A percentile compares a stretch with the other conserved stretches of the same genome.
These are phyloP conservation scores for Danionella cerebrum DNA, from an alignment of 2,113 vertebrate species.

Conservation along the genomic window DNA sequence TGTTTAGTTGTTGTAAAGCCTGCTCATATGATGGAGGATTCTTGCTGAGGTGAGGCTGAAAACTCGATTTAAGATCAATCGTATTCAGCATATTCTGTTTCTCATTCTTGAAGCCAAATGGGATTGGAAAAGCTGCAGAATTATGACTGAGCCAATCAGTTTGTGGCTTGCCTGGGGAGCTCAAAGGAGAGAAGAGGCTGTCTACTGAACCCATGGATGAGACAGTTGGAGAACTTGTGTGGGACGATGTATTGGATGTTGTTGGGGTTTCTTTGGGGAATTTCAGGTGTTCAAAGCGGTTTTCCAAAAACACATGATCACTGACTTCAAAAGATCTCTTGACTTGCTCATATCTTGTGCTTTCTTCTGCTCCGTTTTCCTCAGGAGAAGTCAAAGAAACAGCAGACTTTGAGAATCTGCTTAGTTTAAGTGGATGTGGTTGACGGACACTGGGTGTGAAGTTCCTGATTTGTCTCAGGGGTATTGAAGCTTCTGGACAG, in stretches of 20 bases:
- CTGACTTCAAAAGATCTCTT: conserved; percentile 42
- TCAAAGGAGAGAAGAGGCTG: conserved; percentile 71
- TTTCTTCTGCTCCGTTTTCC: conserved; percentile 25
- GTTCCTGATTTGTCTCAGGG: conserved; percentile 53
- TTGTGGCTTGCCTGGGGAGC: conserved; percentile 11
- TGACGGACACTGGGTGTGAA: conserved; percentile 43
- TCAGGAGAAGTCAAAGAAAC: conserved; percentile 33
- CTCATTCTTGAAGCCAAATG: not conserved
- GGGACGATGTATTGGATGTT: conserved; percentile 59
- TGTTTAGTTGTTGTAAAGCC: conserved; percentile 50
- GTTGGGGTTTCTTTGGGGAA: conserved; percentile 65
- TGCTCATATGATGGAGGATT: conserved; percentile 57
- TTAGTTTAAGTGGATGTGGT: conserved; percentile 51
- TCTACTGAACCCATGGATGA: conserved; percentile 83
- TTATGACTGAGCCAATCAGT: not conserved
- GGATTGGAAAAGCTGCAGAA: not conserved
- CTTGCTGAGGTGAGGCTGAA: conserved; percentile 11
- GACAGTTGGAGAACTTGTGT: conserved; percentile 76
- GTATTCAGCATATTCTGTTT: not conserved
- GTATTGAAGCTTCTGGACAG: conserved; percentile 50
- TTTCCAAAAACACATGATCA: conserved; percentile 66
- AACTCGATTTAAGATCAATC: not conserved
- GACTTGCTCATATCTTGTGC: conserved; percentile 70
- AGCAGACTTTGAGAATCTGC: conserved; percentile 76
- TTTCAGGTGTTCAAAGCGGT: conserved; percentile 59